phyloP scores from a whole-genome alignment of 1,140 invertebrate genomes.

The Medauroidea extradentata region DNA sequence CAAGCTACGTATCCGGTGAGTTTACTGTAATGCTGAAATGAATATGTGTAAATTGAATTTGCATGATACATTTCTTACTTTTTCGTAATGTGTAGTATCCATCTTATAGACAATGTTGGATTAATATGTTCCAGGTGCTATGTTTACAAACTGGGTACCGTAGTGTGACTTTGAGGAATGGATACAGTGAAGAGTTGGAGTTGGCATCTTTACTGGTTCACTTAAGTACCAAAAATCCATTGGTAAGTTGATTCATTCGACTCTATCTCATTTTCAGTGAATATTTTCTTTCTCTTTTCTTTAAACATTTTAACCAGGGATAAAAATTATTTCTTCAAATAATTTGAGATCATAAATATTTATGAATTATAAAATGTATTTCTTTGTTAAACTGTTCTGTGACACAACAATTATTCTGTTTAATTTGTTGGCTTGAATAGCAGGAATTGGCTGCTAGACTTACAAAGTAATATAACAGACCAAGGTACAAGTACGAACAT shows the following conservation, averaged over 20 bases:
- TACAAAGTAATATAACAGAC: too few species aligned
- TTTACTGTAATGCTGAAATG: constrained; percentile 6
- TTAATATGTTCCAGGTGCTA: constrained; percentile 49
- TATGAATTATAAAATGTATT: too few species aligned
- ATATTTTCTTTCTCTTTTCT: too few species aligned
- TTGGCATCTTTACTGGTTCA: constrained; percentile 86
- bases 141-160: constrained; percentile 80
- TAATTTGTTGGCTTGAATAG: too few species aligned
- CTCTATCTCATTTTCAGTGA: too few species aligned
- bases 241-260: too few species aligned
- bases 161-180: constrained; percentile 87
- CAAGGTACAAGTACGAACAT: too few species aligned
- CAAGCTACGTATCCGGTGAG: constrained; percentile 89
- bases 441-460: too few species aligned
- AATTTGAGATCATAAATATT: too few species aligned
- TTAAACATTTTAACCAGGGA: neutral
- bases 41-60: neutral
- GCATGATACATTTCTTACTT: neutral
- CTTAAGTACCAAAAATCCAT: constrained; percentile 56
- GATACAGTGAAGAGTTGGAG: constrained; percentile 89
- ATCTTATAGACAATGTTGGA: neutral
- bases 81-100: neutral
- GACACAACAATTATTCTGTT: too few species aligned
- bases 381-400: too few species aligned
- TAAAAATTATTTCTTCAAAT: too few species aligned